phyloP scores from a whole-genome alignment of 2,888 invertebrate genomes.

The Idaea dimidiata region DNA sequence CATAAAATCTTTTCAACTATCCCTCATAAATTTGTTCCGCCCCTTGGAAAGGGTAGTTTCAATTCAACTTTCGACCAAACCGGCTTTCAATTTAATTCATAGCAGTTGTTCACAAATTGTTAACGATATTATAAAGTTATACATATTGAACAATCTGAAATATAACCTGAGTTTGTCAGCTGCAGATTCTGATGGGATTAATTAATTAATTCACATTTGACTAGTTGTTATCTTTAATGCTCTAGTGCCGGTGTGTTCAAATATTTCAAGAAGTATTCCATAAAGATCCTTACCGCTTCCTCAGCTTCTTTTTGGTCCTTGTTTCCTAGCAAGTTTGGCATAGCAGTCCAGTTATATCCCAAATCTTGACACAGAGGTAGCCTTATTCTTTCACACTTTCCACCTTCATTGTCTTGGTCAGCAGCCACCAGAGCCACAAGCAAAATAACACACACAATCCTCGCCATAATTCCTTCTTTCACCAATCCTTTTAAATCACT shows the following conservation, averaged over 20 bases:
- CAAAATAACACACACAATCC: slow-evolving; percentile 63
- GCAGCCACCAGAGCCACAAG: slow-evolving; percentile 64
- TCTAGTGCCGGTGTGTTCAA: not conserved
- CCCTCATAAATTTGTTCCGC: slow-evolving; percentile 44
- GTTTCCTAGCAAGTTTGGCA: slow-evolving; percentile 93
- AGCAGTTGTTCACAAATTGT: not conserved
- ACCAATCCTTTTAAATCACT: slow-evolving; percentile 44
- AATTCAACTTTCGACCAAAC: no score
- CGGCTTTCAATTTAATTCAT: slow-evolving; percentile 6
- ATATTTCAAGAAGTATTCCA: slow-evolving; percentile 5
- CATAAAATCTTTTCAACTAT: slow-evolving; percentile 56
- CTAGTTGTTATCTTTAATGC: not conserved
- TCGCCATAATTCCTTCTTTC: slow-evolving; percentile 55
- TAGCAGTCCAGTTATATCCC: slow-evolving; percentile 91
- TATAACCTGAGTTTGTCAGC: not conserved
- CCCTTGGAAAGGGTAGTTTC: slow-evolving; percentile 37
- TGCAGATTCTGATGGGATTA: not conserved
- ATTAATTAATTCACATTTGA: no score
- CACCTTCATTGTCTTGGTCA: slow-evolving; percentile 70
- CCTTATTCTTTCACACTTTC: slow-evolving; percentile 89
- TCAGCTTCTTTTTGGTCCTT: slow-evolving; percentile 90
- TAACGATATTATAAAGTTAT: not conserved
- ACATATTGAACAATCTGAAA: not conserved
- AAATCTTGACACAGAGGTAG: slow-evolving; percentile 90
- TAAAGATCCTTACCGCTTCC: slow-evolving; percentile 83